Conservation (phyloP, 2,113 vertebrate genomes). For the Silurus glanis region DNA sequence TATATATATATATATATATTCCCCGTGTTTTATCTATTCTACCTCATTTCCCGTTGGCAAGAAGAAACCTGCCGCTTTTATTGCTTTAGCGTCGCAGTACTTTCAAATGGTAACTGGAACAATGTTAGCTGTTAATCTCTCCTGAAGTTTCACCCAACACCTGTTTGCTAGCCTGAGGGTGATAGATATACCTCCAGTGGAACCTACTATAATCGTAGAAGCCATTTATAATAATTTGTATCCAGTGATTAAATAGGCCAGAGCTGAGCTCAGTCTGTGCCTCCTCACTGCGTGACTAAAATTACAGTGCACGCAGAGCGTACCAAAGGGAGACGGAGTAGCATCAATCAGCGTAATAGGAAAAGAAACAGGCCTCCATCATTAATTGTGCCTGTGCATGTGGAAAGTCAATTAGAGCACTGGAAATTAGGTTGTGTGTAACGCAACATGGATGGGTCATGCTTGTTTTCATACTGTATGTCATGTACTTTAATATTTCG, state of each 20-base stretch:
- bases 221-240: constrained; percentile 50
- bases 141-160: constrained; percentile 25
- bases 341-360: constrained; percentile 66
- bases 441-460: constrained; percentile 43
- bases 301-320: constrained; percentile 39
- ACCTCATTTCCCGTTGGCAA: constrained; percentile 17
- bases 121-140: constrained; percentile 28
- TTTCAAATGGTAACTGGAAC: background rate
- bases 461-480: constrained; percentile 24
- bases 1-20: background rate
- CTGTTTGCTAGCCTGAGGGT: constrained; percentile 36
- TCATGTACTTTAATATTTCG: constrained; percentile 12
- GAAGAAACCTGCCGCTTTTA: constrained; percentile 18
- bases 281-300: constrained; percentile 41
- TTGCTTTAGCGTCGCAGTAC: background rate
- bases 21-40: constrained; percentile 17
- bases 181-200: constrained; percentile 33
- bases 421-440: constrained; percentile 61
- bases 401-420: constrained; percentile 69
- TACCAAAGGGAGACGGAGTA: constrained; percentile 44
- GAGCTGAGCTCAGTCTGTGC: constrained; percentile 46
- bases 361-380: constrained; percentile 53
- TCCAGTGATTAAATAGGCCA: constrained; percentile 52
- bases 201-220: constrained; percentile 15
- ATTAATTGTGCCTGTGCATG: constrained; percentile 66